phyloP scores from a whole-genome alignment of 2,888 invertebrate species.

The Malthinus flaveolus region DNA sequence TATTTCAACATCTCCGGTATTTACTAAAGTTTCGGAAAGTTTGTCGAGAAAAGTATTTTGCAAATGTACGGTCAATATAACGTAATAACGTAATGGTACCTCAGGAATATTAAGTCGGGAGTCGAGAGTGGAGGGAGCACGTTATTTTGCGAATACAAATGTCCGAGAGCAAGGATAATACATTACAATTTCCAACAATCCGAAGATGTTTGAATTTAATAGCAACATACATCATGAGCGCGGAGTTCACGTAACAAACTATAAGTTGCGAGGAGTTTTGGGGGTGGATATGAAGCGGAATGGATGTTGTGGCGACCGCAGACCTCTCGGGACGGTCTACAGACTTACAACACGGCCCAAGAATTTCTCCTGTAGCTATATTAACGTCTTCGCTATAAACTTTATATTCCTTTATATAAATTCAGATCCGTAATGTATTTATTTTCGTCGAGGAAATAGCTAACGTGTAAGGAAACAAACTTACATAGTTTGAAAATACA shows the following conservation, averaged over 20 bases:
- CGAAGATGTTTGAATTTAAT: conserved; percentile 57
- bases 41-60: not conserved
- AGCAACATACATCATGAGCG: conserved; percentile 56
- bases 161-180: conserved; percentile 50
- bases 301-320: conserved; percentile 55
- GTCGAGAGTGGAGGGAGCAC: conserved; percentile 6
- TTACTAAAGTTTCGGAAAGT: conserved; percentile 6
- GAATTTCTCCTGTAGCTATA: conserved; percentile 50
- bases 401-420: conserved; percentile 38
- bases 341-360: conserved; percentile 47
- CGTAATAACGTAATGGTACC: too few species aligned
- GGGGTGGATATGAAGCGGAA: conserved; percentile 51
- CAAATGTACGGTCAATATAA: not conserved
- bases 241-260: conserved; percentile 53
- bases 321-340: conserved; percentile 52
- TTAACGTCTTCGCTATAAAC: conserved; percentile 36
- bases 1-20: conserved; percentile 15
- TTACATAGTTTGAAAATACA: conserved; percentile 48
- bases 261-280: conserved; percentile 43
- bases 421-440: conserved; percentile 32
- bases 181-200: conserved; percentile 56
- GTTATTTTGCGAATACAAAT: conserved; percentile 35
- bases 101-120: not conserved
- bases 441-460: conserved; percentile 47
- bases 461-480: conserved; percentile 49